Percentiles rank a stretch among this genome's conserved stretches.
These are phyloP conservation scores for Invenusta paracnida DNA, from an alignment of 2,888 invertebrate genomes.

Conservation along the genomic window DNA sequence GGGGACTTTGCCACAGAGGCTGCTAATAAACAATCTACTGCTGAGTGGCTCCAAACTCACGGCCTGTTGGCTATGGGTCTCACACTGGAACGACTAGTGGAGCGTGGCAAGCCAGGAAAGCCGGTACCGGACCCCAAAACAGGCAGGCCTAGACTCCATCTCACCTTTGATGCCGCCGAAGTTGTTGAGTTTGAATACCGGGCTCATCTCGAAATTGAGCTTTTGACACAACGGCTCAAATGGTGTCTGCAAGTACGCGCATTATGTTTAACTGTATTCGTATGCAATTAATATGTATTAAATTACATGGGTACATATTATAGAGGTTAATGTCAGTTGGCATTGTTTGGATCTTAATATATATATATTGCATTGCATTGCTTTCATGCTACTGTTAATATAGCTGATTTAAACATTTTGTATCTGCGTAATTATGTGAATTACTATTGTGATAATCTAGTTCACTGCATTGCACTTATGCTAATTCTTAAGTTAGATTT, in stretches of 20 bases:
- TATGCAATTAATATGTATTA: background rate
- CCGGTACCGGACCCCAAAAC: slow-evolving; percentile 50
- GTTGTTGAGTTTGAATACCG: slow-evolving; percentile 61
- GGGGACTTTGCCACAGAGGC: slow-evolving; percentile 40
- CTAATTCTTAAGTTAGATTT: no score
- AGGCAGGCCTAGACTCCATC: slow-evolving; percentile 57
- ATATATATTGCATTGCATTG: no score
- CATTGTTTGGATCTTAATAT: no score
- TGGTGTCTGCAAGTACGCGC: slow-evolving; percentile 55
- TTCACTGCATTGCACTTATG: no score
- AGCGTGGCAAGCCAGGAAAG: slow-evolving; percentile 53
- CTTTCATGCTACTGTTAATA: no score
- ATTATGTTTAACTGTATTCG: background rate
- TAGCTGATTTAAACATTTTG: no score
- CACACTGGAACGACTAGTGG: slow-evolving; percentile 57
- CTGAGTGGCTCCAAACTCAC: slow-evolving; percentile 58
- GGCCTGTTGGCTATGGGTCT: slow-evolving; percentile 54
- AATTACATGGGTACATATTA: background rate
- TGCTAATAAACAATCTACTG: slow-evolving; percentile 55
- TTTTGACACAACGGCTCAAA: slow-evolving; percentile 59
- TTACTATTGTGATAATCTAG: no score
- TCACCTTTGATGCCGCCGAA: slow-evolving; percentile 59
- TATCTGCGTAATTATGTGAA: no score
- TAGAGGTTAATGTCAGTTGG: background rate
- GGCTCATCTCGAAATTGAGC: slow-evolving; percentile 53